phyloP scores from a whole-genome alignment of 1,140 invertebrate genomes.

The Palaemon carinicauda region DNA sequence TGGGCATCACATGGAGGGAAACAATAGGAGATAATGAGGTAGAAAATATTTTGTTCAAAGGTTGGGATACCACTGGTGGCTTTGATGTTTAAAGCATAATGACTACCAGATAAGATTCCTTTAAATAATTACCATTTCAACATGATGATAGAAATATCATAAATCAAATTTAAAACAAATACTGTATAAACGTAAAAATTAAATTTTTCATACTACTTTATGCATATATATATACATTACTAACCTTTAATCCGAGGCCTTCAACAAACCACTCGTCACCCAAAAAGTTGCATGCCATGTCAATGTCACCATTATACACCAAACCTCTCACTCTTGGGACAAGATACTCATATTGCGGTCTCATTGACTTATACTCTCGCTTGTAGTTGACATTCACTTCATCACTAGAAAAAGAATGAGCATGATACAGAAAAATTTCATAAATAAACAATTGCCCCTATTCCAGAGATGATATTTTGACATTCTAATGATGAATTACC shows the following conservation, averaged over 20 bases:
- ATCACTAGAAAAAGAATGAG: constrained; percentile 7
- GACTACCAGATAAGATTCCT: too few species aligned
- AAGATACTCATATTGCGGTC: constrained; percentile 20
- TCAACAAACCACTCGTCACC: constrained; percentile 48
- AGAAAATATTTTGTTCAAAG: too few species aligned
- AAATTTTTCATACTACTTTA: too few species aligned
- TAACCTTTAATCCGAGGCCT: constrained; percentile 23
- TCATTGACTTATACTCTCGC: constrained; percentile 38
- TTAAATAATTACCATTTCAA: too few species aligned
- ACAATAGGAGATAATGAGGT: too few species aligned
- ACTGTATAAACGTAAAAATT: not conserved
- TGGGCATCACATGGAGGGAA: too few species aligned
- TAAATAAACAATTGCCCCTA: not conserved
- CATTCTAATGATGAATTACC: too few species aligned
- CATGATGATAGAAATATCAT: too few species aligned
- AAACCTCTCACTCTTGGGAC: constrained; percentile 12
- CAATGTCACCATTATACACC: constrained; percentile 43
- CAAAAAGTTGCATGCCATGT: constrained; percentile 48
- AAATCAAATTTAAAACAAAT: too few species aligned
- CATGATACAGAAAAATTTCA: not conserved
- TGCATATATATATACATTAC: not conserved
- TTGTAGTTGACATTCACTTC: constrained; percentile 36
- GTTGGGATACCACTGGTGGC: too few species aligned
- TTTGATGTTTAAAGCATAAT: too few species aligned
- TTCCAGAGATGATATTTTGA: not conserved